Conservation (phyloP, 2,113 vertebrate genomes). For the Melierax canorus region DNA sequence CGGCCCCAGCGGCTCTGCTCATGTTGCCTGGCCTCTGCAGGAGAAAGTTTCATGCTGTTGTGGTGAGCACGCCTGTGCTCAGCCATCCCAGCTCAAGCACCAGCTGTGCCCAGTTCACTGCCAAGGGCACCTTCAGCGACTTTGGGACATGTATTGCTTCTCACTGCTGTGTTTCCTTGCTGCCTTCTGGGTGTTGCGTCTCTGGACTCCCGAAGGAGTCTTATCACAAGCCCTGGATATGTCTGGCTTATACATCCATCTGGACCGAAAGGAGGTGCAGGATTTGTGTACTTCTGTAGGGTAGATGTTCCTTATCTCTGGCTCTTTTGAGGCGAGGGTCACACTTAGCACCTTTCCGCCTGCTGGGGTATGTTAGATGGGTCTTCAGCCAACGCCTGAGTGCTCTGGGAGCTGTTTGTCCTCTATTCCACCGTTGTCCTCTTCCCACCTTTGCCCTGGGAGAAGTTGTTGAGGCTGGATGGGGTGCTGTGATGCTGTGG, state of each 20-base stretch:
- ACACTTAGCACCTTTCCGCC: neutral
- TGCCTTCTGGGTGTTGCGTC: no score
- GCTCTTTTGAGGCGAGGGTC: neutral
- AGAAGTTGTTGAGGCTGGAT: neutral
- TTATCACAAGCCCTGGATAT: neutral
- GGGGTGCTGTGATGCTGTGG: neutral
- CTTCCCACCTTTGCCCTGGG: neutral
- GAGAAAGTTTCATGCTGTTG: neutral
- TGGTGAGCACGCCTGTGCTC: accelerated
- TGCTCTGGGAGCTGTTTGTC: neutral
- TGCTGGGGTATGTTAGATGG: accelerated
- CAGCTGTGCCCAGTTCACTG: neutral
- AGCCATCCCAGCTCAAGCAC: neutral
- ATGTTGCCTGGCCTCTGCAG: neutral
- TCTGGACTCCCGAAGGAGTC: neutral
- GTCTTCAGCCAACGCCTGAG: neutral
- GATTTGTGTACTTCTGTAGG: neutral
- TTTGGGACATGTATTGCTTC: neutral
- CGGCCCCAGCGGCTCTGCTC: accelerated
- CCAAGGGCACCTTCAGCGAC: neutral
- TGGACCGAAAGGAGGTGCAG: neutral
- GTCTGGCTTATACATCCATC: neutral
- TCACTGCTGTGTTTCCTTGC: neutral
- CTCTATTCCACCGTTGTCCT: neutral
- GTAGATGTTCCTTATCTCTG: neutral